These are phyloP conservation scores for Heteronetta atricapilla DNA, from an alignment of 2,113 vertebrate species.

Conservation along the genomic window DNA sequence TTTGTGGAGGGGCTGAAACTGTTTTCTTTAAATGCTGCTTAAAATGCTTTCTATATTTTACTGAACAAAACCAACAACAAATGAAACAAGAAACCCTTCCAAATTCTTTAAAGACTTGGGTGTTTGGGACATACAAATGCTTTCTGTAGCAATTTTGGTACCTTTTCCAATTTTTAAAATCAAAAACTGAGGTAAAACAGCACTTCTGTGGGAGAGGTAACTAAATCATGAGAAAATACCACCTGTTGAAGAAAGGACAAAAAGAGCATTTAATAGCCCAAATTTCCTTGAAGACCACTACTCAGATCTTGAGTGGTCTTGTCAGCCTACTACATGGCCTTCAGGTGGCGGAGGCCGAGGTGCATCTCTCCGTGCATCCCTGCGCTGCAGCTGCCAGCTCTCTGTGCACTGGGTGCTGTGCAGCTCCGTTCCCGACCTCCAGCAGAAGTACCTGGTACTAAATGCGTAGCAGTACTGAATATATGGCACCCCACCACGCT, in stretches of 20 bases:
- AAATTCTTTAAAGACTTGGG: neutral
- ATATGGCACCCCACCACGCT: neutral
- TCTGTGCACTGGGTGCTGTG: neutral
- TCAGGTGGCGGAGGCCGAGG: neutral
- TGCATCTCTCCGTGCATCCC: neutral
- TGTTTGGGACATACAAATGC: neutral
- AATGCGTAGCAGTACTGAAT: neutral
- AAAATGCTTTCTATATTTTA: neutral
- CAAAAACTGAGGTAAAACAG: neutral
- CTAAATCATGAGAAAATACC: neutral
- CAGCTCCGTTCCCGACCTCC: neutral
- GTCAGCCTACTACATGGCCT: neutral
- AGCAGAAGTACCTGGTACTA: neutral
- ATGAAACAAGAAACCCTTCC: fast-evolving
- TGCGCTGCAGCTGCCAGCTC: fast-evolving
- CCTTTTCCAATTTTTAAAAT: neutral
- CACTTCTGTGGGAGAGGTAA: neutral
- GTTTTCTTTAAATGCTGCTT: neutral
- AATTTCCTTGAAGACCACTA: neutral
- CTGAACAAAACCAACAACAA: neutral
- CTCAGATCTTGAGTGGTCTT: neutral
- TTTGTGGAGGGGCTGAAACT: neutral
- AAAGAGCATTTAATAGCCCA: neutral
- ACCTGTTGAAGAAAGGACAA: neutral
- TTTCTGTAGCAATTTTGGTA: neutral